Percentiles rank a stretch among this genome's conserved stretches.
These are phyloP conservation scores for Mormyrus iriodes DNA, from an alignment of 2,113 vertebrate genomes.

Conservation along the genomic window DNA sequence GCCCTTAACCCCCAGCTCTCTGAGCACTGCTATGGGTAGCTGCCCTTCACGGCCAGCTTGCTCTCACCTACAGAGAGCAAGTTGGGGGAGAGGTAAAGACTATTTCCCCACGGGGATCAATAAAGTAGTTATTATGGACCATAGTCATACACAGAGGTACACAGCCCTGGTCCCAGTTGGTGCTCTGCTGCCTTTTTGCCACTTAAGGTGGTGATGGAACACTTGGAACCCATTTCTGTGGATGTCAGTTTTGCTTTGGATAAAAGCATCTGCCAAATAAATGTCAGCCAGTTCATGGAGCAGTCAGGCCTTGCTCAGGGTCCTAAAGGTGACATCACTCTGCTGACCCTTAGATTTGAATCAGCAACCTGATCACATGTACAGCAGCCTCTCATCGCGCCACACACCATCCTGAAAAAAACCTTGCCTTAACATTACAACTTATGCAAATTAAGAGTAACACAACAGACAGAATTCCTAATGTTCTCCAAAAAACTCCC, in stretches of 20 bases:
- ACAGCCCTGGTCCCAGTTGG: neutral
- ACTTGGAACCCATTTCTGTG: neutral
- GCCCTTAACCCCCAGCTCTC: no score
- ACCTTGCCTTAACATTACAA: neutral
- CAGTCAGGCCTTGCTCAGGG: neutral
- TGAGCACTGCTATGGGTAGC: no score
- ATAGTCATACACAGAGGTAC: neutral
- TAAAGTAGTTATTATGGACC: no score
- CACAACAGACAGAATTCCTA: neutral
- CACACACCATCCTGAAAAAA: neutral
- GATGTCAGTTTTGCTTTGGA: neutral
- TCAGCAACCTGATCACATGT: neutral
- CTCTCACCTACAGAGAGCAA: no score
- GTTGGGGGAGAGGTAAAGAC: no score
- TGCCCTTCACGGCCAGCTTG: no score
- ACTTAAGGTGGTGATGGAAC: neutral
- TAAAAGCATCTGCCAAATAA: no score
- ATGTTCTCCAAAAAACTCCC: neutral
- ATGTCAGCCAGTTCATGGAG: no score
- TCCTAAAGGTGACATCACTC: neutral
- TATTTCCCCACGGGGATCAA: no score
- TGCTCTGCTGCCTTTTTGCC: neutral
- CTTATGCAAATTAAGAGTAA: neutral
- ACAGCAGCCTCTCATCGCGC: no score
- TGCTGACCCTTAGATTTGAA: neutral